phyloP scores from a whole-genome alignment of 2,113 vertebrate genomes.

The Alces alces region DNA sequence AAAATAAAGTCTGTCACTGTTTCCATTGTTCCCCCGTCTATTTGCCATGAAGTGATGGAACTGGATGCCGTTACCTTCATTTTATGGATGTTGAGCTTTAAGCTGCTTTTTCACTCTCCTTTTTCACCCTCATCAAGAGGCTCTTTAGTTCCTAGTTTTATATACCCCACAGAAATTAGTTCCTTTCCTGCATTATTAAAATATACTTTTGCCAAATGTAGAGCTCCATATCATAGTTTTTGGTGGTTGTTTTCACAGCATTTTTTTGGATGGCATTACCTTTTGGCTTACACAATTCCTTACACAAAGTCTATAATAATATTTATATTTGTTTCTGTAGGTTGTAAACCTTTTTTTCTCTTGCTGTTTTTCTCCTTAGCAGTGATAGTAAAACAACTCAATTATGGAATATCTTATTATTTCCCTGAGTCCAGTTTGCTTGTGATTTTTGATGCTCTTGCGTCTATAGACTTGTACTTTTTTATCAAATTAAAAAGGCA shows the following conservation, averaged over 20 bases:
- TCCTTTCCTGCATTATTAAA: background rate
- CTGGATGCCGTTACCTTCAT: background rate
- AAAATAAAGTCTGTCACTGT: background rate
- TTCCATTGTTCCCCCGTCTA: background rate
- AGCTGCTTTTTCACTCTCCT: background rate
- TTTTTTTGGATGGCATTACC: background rate
- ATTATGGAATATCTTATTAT: background rate
- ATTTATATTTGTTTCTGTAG: background rate
- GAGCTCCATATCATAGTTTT: background rate
- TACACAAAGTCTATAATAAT: background rate
- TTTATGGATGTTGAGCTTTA: background rate
- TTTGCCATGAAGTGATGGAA: background rate
- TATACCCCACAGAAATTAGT: background rate
- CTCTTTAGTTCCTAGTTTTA: background rate
- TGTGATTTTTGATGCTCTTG: background rate
- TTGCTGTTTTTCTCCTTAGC: background rate
- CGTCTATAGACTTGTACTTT: background rate
- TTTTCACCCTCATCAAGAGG: background rate
- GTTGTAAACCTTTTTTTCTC: background rate
- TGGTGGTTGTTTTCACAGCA: background rate
- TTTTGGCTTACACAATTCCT: background rate
- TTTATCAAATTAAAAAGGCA: background rate
- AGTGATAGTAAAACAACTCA: background rate
- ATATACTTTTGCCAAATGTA: background rate
- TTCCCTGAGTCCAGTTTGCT: background rate